Evolutionary conservation across 2,888 invertebrate species (phyloP), one percentile per base, ranked within the genome.

Genomic region (Dinocampus coccinellae): DNA sequence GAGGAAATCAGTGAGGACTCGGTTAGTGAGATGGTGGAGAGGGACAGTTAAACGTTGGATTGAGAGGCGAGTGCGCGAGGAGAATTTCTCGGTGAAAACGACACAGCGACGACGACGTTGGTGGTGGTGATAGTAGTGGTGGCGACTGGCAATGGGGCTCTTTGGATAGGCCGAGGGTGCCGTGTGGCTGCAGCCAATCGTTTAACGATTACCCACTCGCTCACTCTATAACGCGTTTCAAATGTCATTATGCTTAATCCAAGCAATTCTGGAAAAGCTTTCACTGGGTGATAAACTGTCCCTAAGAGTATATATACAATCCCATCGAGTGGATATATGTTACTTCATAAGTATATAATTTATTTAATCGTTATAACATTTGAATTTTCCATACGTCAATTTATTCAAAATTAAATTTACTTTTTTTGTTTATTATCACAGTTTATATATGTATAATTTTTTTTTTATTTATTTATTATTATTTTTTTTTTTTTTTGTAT

Each of bases 171-270:
- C 69, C 68, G 73, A 73, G 77, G 73, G 73, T 75, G 75, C 72
- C 73, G 62, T 73, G 75, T 74, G 76, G 80, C 81, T 81, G 80
- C 83, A 85, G 84, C 85, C 84, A 85, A 85, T 85, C 85, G 83
- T 85, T 85, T 85, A 84, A 84, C 85, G 84, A 85, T 85, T 85
- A 85, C 84, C 83, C 83, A 82, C 81, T 83, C 81, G 78, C 81
- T 80, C 77, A 84, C 84, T 84, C 82, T 81, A 84, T 83, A 84
- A 85, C 83, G 83, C 82, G 80, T 83, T 83, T 81, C 83, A 81
- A 81, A 83, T 81, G 78, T 83, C 83, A 83, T 84, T 83, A 83
- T 80, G 79, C 80, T 78, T 77, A 81, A 79, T 82, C 79, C 81
- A 78, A 61, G 61, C 70, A 68, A 77, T 76, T 70, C 42, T 29